Conservation (phyloP, 2,888 invertebrate species). For the Cabera pusaria region DNA sequence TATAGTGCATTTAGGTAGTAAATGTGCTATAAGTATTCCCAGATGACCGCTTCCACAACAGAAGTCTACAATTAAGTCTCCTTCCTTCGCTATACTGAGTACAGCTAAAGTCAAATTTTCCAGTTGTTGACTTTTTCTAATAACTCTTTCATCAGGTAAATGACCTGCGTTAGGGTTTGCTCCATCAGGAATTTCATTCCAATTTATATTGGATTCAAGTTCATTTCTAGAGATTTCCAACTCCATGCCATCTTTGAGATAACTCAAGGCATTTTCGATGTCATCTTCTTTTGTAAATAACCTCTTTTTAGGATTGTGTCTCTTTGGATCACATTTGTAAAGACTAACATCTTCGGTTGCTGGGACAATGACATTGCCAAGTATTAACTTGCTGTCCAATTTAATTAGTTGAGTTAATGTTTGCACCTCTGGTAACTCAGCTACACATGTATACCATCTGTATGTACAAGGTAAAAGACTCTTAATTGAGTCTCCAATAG, state of each 20-base stretch:
- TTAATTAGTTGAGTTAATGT: slow-evolving; percentile 19
- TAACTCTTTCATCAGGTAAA: slow-evolving; percentile 88
- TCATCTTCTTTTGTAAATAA: slow-evolving; percentile 90
- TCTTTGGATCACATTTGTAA: slow-evolving; percentile 90
- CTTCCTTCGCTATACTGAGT: slow-evolving; percentile 85
- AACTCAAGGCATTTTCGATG: slow-evolving; percentile 84
- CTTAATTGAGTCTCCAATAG: slow-evolving; percentile 58
- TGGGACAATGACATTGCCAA: slow-evolving; percentile 62
- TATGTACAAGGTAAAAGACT: slow-evolving; percentile 83
- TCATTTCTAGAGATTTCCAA: slow-evolving; percentile 57
- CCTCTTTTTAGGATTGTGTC: slow-evolving; percentile 88
- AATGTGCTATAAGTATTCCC: slow-evolving; percentile 92
- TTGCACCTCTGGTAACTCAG: slow-evolving; percentile 44
- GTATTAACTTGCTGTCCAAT: slow-evolving; percentile 8
- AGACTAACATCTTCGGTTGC: slow-evolving; percentile 85
- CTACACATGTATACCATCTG: slow-evolving; percentile 84
- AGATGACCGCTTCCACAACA: slow-evolving; percentile 97
- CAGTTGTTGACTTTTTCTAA: slow-evolving; percentile 93
- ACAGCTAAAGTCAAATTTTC: slow-evolving; percentile 92
- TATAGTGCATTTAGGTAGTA: slow-evolving; percentile 90
- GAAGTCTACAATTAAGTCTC: slow-evolving; percentile 94
- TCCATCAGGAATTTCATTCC: slow-evolving; percentile 88
- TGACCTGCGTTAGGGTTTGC: slow-evolving; percentile 91
- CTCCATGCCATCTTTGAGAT: slow-evolving; percentile 67
- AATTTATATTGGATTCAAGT: slow-evolving; percentile 75